A percentile compares a stretch with the other conserved stretches of the same genome.
phyloP scores from a whole-genome alignment of 2,113 vertebrate species.

The Mugil cephalus region DNA sequence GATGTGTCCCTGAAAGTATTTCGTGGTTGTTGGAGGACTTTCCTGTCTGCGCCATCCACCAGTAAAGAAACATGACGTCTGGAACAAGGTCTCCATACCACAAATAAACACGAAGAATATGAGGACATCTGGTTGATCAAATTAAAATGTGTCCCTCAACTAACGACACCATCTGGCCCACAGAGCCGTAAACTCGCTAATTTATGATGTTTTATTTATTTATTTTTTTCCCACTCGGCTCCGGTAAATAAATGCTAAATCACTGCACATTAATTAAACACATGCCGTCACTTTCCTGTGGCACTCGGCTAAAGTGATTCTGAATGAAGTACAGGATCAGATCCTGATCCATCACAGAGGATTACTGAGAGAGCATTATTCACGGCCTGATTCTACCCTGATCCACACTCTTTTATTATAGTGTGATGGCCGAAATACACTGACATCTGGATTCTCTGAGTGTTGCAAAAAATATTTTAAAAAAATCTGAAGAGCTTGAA shows the following conservation, averaged over 20 bases:
- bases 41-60: slow-evolving; percentile 21
- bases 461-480: no score
- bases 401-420: no score
- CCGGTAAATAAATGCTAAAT: slow-evolving; percentile 30
- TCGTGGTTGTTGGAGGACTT: not conserved
- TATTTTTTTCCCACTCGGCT: not conserved
- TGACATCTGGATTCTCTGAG: no score
- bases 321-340: slow-evolving; percentile 24
- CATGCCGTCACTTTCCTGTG: slow-evolving; percentile 9
- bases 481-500: no score
- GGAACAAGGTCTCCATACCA: slow-evolving; percentile 49
- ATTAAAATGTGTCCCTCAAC: slow-evolving; percentile 65
- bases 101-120: slow-evolving; percentile 46
- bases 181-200: slow-evolving; percentile 50
- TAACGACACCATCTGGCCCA: slow-evolving; percentile 58
- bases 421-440: no score
- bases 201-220: slow-evolving; percentile 36
- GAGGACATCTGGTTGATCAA: slow-evolving; percentile 68
- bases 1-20: slow-evolving; percentile 3
- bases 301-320: not conserved
- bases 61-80: slow-evolving; percentile 6
- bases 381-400: not conserved
- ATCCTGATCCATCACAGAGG: slow-evolving; percentile 19
- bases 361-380: slow-evolving; percentile 27
- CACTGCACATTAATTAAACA: slow-evolving; percentile 43